A percentile compares a stretch with the other conserved stretches of the same genome.
Conservation (phyloP, 2,888 invertebrate species). For the Philopedon plagiatum region DNA sequence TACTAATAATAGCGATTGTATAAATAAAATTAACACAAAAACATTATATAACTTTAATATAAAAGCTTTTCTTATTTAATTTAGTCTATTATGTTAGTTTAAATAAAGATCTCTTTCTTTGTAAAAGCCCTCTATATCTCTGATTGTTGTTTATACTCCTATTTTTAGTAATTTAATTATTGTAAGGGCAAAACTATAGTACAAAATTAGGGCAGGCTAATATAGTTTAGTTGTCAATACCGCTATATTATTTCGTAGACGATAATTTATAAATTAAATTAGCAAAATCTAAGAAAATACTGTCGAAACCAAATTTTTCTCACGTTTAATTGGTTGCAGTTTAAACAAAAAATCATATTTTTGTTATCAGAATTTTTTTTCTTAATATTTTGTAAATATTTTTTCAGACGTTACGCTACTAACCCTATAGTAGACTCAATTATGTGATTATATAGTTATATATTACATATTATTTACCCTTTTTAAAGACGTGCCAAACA, state of each 20-base stretch:
- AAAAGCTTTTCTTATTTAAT: background rate
- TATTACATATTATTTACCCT: constrained; percentile 11
- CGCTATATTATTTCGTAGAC: background rate
- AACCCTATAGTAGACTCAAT: constrained; percentile 16
- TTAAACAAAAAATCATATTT: background rate
- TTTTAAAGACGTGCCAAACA: constrained; percentile 2
- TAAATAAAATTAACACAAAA: too few relatives aligned
- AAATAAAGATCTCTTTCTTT: background rate
- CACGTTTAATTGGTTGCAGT: background rate
- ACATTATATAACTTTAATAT: too few relatives aligned
- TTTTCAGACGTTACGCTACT: constrained; percentile 35
- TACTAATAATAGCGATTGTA: too few relatives aligned
- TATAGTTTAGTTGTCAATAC: background rate
- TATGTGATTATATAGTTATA: constrained; percentile 31
- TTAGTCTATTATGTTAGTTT: background rate
- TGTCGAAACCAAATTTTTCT: constrained; percentile 10
- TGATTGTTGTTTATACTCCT: background rate
- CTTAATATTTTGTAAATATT: background rate
- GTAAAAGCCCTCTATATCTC: background rate
- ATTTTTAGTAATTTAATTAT: constrained; percentile 3
- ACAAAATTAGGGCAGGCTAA: constrained; percentile 27
- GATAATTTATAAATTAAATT: constrained; percentile 2
- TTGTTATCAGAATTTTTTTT: background rate
- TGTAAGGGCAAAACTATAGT: constrained; percentile 30
- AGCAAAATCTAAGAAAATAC: background rate